Conservation (phyloP, 2,113 vertebrate genomes). For the Bagarius yarrelli region DNA sequence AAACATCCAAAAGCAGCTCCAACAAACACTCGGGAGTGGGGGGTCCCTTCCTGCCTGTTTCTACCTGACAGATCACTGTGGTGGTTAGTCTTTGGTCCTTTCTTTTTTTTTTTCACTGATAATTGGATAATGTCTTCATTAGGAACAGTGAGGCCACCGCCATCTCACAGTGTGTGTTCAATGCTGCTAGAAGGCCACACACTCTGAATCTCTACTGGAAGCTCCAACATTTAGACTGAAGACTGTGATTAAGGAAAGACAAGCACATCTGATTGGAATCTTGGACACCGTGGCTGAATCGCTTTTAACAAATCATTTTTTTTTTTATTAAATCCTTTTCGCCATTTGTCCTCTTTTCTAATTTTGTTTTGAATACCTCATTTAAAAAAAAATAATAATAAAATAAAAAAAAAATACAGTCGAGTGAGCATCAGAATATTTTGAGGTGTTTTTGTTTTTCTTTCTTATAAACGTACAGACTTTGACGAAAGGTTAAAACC, state of each 20-base stretch:
- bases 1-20: conserved; percentile 70
- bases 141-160: conserved; percentile 39
- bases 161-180: conserved; percentile 32
- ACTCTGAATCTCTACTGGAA: conserved; percentile 28
- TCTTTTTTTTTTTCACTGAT: conserved; percentile 24
- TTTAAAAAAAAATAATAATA: background rate
- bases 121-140: conserved; percentile 43
- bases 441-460: background rate
- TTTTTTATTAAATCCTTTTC: background rate
- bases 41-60: conserved; percentile 79
- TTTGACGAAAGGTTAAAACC: background rate
- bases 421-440: conserved; percentile 25
- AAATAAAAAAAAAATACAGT: no score
- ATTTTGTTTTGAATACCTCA: conserved; percentile 45
- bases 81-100: conserved; percentile 20
- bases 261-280: conserved; percentile 46
- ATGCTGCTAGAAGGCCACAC: conserved; percentile 37
- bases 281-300: conserved; percentile 37
- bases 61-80: conserved; percentile 71
- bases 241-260: conserved; percentile 44
- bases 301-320: conserved; percentile 42
- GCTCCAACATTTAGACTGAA: conserved; percentile 15
- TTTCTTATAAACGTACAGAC: background rate
- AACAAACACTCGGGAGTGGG: conserved; percentile 78
- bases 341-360: conserved; percentile 32